These are phyloP conservation scores for Mionectes olivaceus DNA, from an alignment of 2,797 vertebrate genomes.

Conservation along the genomic window DNA sequence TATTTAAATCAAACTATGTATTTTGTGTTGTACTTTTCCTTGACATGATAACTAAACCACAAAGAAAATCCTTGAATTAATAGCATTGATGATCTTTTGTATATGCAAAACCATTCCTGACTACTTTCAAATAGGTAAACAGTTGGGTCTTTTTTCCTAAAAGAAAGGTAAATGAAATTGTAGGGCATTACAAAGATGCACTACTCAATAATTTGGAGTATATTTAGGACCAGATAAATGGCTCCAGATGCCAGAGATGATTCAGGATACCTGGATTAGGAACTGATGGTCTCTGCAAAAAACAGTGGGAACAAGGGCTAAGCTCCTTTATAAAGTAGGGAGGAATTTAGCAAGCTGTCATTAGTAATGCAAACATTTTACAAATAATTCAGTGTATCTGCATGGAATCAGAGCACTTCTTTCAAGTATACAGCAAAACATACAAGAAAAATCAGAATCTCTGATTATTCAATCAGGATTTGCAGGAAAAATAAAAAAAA, in stretches of 20 bases:
- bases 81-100: neutral
- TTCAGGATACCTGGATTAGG: neutral
- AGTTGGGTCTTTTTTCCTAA: neutral
- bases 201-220: neutral
- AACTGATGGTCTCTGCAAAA: neutral
- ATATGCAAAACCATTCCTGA: neutral
- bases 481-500: neutral
- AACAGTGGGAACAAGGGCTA: neutral
- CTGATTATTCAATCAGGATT: neutral
- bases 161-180: neutral
- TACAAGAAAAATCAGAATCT: neutral
- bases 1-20: neutral
- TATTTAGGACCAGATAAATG: neutral
- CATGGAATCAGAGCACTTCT: neutral
- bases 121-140: neutral
- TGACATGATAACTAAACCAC: neutral
- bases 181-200: neutral
- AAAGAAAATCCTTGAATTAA: neutral
- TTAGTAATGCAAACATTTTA: neutral
- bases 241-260: neutral
- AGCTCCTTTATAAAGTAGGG: neutral
- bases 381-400: neutral
- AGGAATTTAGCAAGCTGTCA: neutral
- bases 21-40: neutral
- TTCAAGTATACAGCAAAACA: neutral